phyloP scores from a whole-genome alignment of 2,113 vertebrate genomes.

The Anas platyrhynchos region DNA sequence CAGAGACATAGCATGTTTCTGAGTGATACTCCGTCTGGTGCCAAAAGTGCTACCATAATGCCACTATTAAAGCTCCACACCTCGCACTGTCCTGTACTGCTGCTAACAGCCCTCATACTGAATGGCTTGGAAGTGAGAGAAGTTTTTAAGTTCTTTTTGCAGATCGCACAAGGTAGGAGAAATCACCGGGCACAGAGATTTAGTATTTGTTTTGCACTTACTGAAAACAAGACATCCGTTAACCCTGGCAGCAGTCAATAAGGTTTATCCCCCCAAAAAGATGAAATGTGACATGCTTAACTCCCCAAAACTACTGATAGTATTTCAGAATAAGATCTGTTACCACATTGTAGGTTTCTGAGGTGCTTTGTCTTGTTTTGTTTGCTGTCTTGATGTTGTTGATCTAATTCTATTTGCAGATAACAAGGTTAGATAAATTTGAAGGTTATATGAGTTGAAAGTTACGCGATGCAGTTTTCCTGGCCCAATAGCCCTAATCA shows the following conservation, averaged over 20 bases:
- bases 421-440: background rate
- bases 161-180: background rate
- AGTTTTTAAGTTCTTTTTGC: background rate
- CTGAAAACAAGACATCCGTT: background rate
- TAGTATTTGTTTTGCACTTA: background rate
- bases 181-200: background rate
- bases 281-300: background rate
- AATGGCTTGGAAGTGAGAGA: background rate
- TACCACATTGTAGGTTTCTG: background rate
- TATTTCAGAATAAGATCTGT: background rate
- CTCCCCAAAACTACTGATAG: background rate
- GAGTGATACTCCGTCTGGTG: background rate
- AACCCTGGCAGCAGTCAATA: constrained; percentile 9
- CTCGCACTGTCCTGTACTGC: background rate
- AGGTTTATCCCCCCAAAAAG: background rate
- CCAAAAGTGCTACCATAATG: background rate
- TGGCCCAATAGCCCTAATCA: background rate
- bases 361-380: background rate
- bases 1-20: background rate
- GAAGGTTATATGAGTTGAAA: background rate
- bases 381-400: background rate
- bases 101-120: background rate
- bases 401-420: background rate
- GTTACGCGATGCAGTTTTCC: background rate
- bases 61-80: background rate